Conservation (phyloP, 2,888 invertebrate species). For the Drosophila phalerata region DNA sequence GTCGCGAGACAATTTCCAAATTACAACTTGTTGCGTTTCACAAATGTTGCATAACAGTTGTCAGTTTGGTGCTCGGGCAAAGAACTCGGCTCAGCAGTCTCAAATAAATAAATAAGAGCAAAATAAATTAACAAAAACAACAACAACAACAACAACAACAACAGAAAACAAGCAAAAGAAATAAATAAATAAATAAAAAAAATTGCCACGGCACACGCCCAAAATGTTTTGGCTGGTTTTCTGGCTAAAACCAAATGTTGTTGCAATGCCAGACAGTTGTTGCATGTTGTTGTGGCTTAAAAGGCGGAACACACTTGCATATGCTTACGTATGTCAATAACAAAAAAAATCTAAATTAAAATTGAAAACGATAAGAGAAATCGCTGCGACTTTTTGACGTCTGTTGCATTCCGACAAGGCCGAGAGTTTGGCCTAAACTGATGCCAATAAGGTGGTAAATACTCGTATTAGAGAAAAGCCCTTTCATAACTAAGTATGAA, state of each 20-base stretch:
- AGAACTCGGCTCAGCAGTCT: constrained; percentile 59
- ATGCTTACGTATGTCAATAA: constrained; percentile 11
- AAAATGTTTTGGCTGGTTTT: constrained; percentile 40
- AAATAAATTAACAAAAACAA: constrained; percentile 47
- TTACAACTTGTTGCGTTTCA: constrained; percentile 47
- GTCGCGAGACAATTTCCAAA: constrained; percentile 42
- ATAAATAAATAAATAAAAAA: constrained; percentile 39
- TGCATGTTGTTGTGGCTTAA: constrained; percentile 28
- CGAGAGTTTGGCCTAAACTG: constrained; percentile 1
- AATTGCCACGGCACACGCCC: constrained; percentile 67
- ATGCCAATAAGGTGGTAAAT: constrained; percentile 8
- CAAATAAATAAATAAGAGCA: constrained; percentile 48
- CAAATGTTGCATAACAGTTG: constrained; percentile 61
- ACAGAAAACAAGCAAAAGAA: constrained; percentile 8
- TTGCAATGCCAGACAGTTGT: constrained; percentile 32
- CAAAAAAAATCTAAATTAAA: constrained; percentile 35
- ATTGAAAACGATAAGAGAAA: constrained; percentile 37
- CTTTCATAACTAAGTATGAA: constrained; percentile 14
- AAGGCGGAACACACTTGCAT: constrained; percentile 64
- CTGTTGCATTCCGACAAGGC: constrained; percentile 1
- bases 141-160: background rate
- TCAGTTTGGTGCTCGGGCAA: constrained; percentile 29
- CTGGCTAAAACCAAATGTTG: constrained; percentile 38
- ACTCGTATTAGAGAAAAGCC: constrained; percentile 2
- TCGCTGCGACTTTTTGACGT: constrained; percentile 36